phyloP scores from a whole-genome alignment of 1,140 invertebrate genomes.

The Epicauta chinensis region DNA sequence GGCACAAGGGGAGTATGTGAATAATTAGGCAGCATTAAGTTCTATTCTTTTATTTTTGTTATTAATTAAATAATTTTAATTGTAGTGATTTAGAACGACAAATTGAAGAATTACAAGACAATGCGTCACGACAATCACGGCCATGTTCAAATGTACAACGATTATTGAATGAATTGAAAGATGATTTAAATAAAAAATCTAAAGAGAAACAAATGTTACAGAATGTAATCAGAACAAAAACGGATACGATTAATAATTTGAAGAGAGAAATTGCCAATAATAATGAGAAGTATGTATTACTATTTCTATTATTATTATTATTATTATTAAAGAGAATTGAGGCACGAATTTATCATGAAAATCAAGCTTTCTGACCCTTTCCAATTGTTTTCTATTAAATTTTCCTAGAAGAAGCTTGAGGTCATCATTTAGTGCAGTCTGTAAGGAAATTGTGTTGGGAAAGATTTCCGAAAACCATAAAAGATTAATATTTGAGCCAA shows the following conservation, averaged over 20 bases:
- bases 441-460: too few species aligned
- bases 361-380: too few species aligned
- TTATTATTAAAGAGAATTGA: too few species aligned
- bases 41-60: too few species aligned
- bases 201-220: conserved; percentile 21
- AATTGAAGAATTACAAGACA: conserved; percentile 21
- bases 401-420: too few species aligned
- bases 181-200: conserved; percentile 18
- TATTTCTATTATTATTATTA: conserved; percentile 3
- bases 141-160: conserved; percentile 20
- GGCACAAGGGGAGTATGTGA: too few species aligned
- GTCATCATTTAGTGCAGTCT: too few species aligned
- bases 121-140: conserved; percentile 22
- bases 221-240: conserved; percentile 25
- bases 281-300: conserved; percentile 26
- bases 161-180: conserved; percentile 20
- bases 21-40: too few species aligned
- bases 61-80: not conserved
- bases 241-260: conserved; percentile 22
- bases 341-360: too few species aligned
- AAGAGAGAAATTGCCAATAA: conserved; percentile 27
- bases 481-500: conserved; percentile 4
- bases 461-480: not conserved
- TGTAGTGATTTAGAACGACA: conserved; percentile 21
- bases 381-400: too few species aligned